A percentile compares a stretch with the other conserved stretches of the same genome.
Evolutionary conservation across 92 coral and sea anemone species (phyloP).

Genomic region (Muricea muricata): DNA sequence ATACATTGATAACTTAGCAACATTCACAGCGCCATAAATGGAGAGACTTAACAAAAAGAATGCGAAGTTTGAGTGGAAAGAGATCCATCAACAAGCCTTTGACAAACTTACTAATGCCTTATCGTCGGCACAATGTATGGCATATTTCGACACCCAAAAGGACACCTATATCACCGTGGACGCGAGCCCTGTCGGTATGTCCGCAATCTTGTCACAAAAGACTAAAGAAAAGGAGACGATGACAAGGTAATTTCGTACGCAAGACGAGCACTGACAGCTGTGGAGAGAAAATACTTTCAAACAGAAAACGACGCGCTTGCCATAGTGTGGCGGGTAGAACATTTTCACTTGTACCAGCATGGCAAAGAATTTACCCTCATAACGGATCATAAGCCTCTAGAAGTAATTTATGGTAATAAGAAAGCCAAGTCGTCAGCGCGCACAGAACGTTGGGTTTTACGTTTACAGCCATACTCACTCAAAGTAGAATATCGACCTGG

Average conservation of each 20-base stretch:
- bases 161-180: background rate
- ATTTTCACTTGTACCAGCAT: constrained; percentile 46
- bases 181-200: constrained; percentile 55
- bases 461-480: constrained; percentile 64
- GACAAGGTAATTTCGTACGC: constrained; percentile 47
- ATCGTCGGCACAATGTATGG: constrained; percentile 34
- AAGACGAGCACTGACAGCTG: constrained; percentile 45
- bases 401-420: constrained; percentile 54
- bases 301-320: constrained; percentile 52
- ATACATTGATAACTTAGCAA: no score
- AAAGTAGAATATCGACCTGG: constrained; percentile 64
- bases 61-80: constrained; percentile 37
- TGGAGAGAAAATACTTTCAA: constrained; percentile 47
- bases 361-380: constrained; percentile 59
- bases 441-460: constrained; percentile 68
- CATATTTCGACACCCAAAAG: constrained; percentile 5
- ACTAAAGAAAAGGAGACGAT: no score
- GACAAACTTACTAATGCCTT: background rate
- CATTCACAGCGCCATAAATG: no score
- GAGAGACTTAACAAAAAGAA: no score
- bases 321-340: constrained; percentile 48
- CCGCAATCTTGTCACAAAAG: constrained; percentile 43
- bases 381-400: constrained; percentile 71
- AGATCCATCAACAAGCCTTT: constrained; percentile 29
- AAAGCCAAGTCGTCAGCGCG: constrained; percentile 55